Base-by-base conservation (phyloP, 2,888 invertebrate genomes). In the Drosophila longiperda region DNA sequence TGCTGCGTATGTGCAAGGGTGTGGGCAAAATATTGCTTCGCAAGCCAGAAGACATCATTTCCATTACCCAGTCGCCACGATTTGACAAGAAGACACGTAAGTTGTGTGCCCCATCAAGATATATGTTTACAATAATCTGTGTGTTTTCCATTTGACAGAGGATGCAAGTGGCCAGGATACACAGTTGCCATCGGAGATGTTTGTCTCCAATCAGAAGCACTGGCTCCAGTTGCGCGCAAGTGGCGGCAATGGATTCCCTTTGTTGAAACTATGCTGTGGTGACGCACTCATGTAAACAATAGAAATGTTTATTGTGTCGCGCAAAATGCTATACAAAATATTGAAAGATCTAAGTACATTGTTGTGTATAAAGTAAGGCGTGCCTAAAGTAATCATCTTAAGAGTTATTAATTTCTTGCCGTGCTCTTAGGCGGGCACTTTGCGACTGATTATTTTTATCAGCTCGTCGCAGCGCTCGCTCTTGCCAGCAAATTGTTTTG, bases 141-240 rank as follows among this genome's bases (percentile, higher is more conserved):
- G 0, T 0, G 7, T n/a, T 29, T 6, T 11, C 23, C 65, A 71
- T 48, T 91, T 90, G 60, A 83, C 93, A 89, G 95, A 85, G 66
- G 90, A 92, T 78, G 82, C 87, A 36, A 94, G 94, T 23, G 91
- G 93, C 1, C 94, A 94, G 12, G 94, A 95, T 67, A 94, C 95
- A 34, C 94, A 96, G 84, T 96, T 98, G 62, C 98, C 97, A 0
- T 97, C 97, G 0, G 98, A 98, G 93, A 97, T 98, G 97, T 98
- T 97, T 91, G 97, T 98, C 12, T 97, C 97, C 3, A 97, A 98
- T 93, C 97, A 98, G 93, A 96, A 97, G 92, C 96, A 97, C 88
- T 98, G 97, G 97, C 94, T 98, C 12, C 96, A 96, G 75, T 93
- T 97, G 49, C 95, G 97, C 52, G 96, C 92, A 53, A 76, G 74